phyloP scores from a whole-genome alignment of 2,113 vertebrate species.

The Engraulis encrasicolus region DNA sequence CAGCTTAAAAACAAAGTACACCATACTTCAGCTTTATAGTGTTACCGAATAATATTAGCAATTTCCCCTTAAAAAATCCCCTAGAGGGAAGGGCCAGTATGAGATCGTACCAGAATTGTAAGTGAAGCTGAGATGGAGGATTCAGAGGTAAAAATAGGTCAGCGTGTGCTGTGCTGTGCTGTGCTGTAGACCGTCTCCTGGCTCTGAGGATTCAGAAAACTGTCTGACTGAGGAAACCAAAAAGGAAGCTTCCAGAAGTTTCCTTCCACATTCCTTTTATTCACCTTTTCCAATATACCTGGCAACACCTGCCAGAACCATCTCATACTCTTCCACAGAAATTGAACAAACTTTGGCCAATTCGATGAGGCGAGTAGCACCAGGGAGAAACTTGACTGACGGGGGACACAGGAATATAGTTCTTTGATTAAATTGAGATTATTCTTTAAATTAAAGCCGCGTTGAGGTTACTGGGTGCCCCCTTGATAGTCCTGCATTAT shows the following conservation, averaged over 20 bases:
- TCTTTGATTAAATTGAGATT: conserved; percentile 45
- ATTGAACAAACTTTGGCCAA: neutral
- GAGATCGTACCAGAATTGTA: neutral
- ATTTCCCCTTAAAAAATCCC: neutral
- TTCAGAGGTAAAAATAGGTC: neutral
- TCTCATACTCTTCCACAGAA: neutral
- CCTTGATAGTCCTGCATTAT: conserved; percentile 73
- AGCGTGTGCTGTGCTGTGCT: no score
- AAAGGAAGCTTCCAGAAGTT: neutral
- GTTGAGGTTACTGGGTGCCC: conserved; percentile 66
- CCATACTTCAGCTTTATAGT: neutral
- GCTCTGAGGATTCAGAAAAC: neutral
- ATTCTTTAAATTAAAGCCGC: conserved; percentile 48
- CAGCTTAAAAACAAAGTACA: neutral
- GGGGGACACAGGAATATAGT: conserved; percentile 3
- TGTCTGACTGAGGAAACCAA: neutral
- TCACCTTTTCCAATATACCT: neutral
- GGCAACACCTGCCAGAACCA: neutral
- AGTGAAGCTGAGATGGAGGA: neutral
- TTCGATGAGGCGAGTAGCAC: no score
- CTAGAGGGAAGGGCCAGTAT: neutral
- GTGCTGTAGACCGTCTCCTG: neutral
- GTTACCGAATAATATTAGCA: neutral
- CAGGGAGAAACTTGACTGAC: neutral
- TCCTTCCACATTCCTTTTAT: neutral